Percentiles rank a stretch among this genome's conserved stretches.
Conservation (phyloP, 92 coral and sea anemone species). For the Virgularia gustaviana region DNA sequence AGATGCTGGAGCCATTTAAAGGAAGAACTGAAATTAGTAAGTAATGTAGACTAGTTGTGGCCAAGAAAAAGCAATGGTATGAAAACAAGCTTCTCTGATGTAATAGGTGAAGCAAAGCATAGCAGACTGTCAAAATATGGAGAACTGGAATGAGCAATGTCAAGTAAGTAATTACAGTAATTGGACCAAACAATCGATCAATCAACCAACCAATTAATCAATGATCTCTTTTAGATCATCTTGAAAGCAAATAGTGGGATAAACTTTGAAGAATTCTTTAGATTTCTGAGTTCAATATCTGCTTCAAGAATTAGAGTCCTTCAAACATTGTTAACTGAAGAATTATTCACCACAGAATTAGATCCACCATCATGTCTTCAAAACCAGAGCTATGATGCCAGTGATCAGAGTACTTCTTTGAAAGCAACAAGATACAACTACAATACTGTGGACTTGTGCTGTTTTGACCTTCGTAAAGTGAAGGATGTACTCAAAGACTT, state of each 20-base stretch:
- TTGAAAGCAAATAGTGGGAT: conserved; percentile 85
- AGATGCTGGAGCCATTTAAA: conserved; percentile 75
- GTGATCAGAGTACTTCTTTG: not conserved
- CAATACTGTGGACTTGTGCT: conserved; percentile 9
- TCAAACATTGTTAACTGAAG: not conserved
- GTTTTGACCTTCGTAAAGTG: conserved; percentile 13
- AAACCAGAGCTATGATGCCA: no score
- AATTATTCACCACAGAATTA: no score
- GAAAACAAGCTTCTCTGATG: no score
- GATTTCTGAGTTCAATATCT: conserved; percentile 61
- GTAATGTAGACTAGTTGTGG: not conserved
- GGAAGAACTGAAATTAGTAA: conserved; percentile 64
- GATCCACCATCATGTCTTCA: no score
- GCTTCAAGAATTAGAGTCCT: conserved; percentile 52
- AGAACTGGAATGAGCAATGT: conserved; percentile 77
- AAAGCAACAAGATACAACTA: not conserved
- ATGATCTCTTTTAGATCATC: conserved; percentile 63
- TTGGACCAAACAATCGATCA: no score
- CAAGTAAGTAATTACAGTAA: no score
- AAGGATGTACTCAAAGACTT: conserved; percentile 8
- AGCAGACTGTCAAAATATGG: conserved; percentile 87
- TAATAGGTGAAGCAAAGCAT: conserved; percentile 82
- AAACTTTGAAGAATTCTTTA: conserved; percentile 65
- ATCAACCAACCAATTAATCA: no score
- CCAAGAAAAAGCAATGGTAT: not conserved